Percentiles rank a stretch among this genome's conserved stretches.
Evolutionary conservation across 1,140 invertebrate genomes (phyloP).

Genomic region (Reticulitermes speratus): DNA sequence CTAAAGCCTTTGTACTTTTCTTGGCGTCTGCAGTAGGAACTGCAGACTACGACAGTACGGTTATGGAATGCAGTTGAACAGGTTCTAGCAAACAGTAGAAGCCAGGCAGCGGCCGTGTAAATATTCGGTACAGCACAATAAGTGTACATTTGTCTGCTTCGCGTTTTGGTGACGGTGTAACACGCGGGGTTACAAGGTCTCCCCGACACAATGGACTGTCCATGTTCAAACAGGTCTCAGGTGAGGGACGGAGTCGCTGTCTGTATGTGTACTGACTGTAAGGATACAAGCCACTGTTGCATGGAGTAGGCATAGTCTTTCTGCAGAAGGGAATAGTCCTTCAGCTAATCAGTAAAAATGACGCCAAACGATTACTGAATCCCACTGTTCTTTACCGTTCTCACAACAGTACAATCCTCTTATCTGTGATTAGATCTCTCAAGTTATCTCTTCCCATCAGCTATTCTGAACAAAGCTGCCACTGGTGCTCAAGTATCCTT

Average conservation of each 20-base stretch:
- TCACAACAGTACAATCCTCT: too few species aligned
- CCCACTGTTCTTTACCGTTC: too few species aligned
- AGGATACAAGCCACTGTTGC: neutral
- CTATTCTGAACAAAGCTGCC: too few species aligned
- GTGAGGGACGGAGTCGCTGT: neutral
- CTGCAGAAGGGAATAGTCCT: too few species aligned
- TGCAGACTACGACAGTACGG: neutral
- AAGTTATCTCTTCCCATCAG: too few species aligned
- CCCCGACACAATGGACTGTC: neutral
- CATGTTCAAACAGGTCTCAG: neutral
- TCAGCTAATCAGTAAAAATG: too few species aligned
- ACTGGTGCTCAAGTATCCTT: too few species aligned
- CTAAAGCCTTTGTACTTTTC: neutral
- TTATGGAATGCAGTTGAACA: neutral
- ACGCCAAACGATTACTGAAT: too few species aligned
- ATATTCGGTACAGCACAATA: neutral
- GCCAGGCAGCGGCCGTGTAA: neutral
- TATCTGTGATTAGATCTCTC: too few species aligned
- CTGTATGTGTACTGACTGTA: neutral
- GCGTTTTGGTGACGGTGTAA: neutral
- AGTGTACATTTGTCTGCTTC: neutral
- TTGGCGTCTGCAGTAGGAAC: neutral
- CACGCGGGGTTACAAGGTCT: neutral
- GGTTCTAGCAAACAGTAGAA: neutral
- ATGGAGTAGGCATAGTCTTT: too few species aligned